phyloP scores from a whole-genome alignment of 2,888 invertebrate species.

The Plemyria rubiginata region DNA sequence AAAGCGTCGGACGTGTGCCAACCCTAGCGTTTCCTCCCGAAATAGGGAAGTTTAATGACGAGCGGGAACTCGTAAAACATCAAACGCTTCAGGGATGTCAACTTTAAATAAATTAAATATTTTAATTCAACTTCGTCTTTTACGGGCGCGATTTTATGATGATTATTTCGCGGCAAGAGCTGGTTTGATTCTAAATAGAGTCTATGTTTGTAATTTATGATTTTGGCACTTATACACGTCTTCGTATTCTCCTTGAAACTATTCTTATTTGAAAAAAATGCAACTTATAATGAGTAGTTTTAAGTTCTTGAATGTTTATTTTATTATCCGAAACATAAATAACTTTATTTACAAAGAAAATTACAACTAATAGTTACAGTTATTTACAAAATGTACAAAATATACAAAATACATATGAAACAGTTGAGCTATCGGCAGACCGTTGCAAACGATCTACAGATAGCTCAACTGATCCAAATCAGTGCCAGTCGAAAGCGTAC shows the following conservation, averaged over 20 bases:
- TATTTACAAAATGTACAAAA: no score
- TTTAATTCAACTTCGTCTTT: constrained; percentile 37
- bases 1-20: constrained; percentile 45
- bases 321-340: no score
- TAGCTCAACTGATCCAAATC: no score
- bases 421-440: no score
- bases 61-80: constrained; percentile 76
- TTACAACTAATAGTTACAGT: no score
- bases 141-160: constrained; percentile 28
- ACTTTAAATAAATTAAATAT: constrained; percentile 47
- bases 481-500: no score
- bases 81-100: constrained; percentile 72
- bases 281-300: no score
- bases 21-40: constrained; percentile 65
- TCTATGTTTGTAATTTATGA: constrained; percentile 24
- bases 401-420: no score
- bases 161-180: constrained; percentile 28
- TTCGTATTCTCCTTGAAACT: neutral
- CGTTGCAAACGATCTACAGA: no score
- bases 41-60: constrained; percentile 79
- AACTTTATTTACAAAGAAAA: no score
- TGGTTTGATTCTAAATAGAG: constrained; percentile 15
- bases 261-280: no score
- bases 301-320: no score
- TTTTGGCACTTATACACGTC: neutral